These are phyloP conservation scores for Nymphalis c-album DNA, from an alignment of 2,888 invertebrate species.

Conservation along the genomic window DNA sequence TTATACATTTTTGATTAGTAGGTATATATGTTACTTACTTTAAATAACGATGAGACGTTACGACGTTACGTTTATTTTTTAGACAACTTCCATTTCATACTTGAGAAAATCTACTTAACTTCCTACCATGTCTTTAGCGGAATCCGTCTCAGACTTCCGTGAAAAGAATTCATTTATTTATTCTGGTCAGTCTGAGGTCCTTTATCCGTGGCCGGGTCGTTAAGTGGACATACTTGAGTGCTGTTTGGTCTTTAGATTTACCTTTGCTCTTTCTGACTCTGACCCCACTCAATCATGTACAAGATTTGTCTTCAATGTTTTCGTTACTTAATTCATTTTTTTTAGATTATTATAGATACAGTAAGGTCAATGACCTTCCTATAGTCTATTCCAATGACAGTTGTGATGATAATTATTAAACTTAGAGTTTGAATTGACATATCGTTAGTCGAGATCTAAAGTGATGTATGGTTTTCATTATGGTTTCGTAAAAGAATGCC, in stretches of 20 bases:
- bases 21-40: no score
- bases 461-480: no score
- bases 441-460: no score
- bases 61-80: neutral
- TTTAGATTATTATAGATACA: constrained; percentile 10
- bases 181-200: constrained; percentile 55
- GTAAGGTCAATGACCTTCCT: neutral
- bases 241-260: constrained; percentile 79
- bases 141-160: constrained; percentile 44
- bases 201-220: constrained; percentile 62
- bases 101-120: constrained; percentile 34
- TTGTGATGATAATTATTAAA: no score
- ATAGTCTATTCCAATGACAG: no score
- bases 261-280: constrained; percentile 75
- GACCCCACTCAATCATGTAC: constrained; percentile 71
- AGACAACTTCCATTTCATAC: constrained; percentile 29
- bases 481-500: no score
- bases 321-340: constrained; percentile 32
- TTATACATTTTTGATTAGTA: no score
- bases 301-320: constrained; percentile 47
- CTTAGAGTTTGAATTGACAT: no score
- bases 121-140: constrained; percentile 29
- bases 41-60: no score
- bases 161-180: constrained; percentile 71
- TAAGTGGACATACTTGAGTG: constrained; percentile 78